Base-by-base conservation (phyloP, 1,140 invertebrate species). In the Acromyrmex charruanus region DNA sequence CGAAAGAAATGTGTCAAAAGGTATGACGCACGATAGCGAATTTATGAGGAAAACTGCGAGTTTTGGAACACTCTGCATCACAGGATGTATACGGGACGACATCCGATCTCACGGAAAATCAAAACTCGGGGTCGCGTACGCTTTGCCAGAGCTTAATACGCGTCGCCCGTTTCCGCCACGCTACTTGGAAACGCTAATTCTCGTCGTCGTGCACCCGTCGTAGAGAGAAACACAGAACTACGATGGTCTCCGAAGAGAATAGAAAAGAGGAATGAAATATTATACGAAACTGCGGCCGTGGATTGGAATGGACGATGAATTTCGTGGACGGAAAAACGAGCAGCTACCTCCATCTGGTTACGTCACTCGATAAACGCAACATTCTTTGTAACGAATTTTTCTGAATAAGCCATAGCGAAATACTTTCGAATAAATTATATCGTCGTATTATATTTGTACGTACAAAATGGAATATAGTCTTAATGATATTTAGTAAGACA, bases 81-180 rank as follows among this genome's bases (percentile, higher is more conserved):
- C 35, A 21, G 68, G 12, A 74, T 51, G 55, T 82, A 74, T 4
- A 21, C n/a, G 25, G 18, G 10, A 35, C 69, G 69, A 75, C 69
- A 84, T 75, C 80, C 39, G 69, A 84, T 82, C 35, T 74, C 68
- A 82, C 6, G 39, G 55, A 75, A 75, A 84, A 84, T 84, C 80
- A 84, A 84, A 84, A 84, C 69, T 75, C 69, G 18, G 5, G 21
- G 25, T 35, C 44, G 25, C 16, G 28, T 72, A 61, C 21, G 69
- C 55, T 74, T 74, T 84, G 55, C 69, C n/a, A 12, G 51, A 4
- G 69, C 55, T 84, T 75, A 84, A 75, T 84, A 69, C 25, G 39
- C 18, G 53, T 61, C 71, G 80, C 9, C 68, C 39, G 80, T 82
- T 82, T 82, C 25, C 53, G 39, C 80, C 9, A 14, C 28, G 53